Conservation (phyloP, 92 coral and sea anemone species). For the Galaxea fascicularis region DNA sequence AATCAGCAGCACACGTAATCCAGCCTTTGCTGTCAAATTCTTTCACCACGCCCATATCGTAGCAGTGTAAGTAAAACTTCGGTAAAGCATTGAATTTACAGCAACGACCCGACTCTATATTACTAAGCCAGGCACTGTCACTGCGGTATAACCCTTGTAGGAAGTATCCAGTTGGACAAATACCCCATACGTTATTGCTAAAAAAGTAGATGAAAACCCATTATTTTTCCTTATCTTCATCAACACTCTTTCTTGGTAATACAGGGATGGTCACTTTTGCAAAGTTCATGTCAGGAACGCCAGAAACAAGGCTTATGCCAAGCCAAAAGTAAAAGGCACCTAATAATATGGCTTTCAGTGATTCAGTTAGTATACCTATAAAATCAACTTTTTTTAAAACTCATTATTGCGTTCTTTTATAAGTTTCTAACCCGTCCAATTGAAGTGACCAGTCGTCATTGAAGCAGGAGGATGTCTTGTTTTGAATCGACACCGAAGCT, state of each 20-base stretch:
- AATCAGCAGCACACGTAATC: background rate
- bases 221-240: too few species aligned
- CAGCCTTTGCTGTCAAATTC: background rate
- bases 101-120: background rate
- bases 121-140: slow-evolving; percentile 9
- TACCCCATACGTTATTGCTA: slow-evolving; percentile 40
- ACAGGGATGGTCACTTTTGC: too few species aligned
- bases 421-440: background rate
- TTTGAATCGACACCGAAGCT: background rate
- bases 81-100: background rate
- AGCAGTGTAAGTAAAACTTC: background rate
- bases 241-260: too few species aligned
- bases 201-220: too few species aligned
- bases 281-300: too few species aligned
- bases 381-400: too few species aligned
- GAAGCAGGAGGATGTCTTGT: background rate
- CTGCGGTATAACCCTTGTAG: slow-evolving; percentile 60
- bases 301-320: too few species aligned
- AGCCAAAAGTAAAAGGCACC: too few species aligned
- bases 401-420: too few species aligned
- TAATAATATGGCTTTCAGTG: too few species aligned
- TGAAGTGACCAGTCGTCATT: background rate
- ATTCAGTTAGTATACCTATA: too few species aligned
- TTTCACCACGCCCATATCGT: background rate
- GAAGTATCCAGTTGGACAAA: slow-evolving; percentile 58